A percentile compares a stretch with the other conserved stretches of the same genome.
Evolutionary conservation across 2,113 vertebrate species (phyloP).

Genomic region (Hypanus sabinus): DNA sequence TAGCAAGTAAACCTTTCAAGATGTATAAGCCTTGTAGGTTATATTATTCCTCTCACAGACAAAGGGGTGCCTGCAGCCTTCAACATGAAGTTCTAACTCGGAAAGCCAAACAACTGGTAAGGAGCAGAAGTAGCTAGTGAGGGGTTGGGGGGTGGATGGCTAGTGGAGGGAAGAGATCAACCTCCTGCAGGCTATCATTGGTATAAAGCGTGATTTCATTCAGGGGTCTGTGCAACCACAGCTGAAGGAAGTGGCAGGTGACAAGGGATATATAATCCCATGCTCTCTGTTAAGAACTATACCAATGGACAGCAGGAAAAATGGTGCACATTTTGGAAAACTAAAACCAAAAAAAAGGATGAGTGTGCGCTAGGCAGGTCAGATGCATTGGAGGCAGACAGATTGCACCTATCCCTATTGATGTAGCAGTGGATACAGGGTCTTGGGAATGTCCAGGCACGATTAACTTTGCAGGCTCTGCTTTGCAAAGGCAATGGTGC

Average conservation of each 20-base stretch:
- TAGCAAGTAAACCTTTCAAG: no score
- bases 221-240: neutral
- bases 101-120: neutral
- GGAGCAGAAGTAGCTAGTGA: no score
- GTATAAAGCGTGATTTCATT: neutral
- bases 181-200: neutral
- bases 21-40: neutral
- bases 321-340: no score
- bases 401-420: neutral
- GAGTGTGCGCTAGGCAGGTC: neutral
- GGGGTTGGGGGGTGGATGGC: no score
- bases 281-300: no score
- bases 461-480: neutral
- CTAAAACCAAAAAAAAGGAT: no score
- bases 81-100: neutral
- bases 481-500: neutral
- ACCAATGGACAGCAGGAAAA: no score
- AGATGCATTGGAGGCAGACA: neutral
- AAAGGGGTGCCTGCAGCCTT: neutral
- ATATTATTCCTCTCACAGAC: neutral
- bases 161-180: neutral
- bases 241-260: neutral
- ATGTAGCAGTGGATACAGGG: neutral
- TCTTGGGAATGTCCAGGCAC: neutral
- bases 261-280: neutral